A percentile compares a stretch with the other conserved stretches of the same genome.
phyloP scores from a whole-genome alignment of 2,113 vertebrate species.

The Phaethon lepturus region DNA sequence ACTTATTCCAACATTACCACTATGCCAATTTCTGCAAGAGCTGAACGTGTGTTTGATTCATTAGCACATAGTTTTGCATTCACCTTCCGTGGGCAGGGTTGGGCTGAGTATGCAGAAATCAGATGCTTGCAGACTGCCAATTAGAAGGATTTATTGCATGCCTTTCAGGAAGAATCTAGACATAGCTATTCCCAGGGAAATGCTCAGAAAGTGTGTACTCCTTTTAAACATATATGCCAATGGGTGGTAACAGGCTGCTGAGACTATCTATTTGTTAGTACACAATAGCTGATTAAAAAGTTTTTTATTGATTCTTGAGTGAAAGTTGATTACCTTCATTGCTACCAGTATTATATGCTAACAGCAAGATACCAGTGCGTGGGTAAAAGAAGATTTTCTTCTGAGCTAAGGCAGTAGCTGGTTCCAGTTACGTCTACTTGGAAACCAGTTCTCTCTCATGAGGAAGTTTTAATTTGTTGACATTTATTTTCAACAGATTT shows the following conservation, averaged over 20 bases:
- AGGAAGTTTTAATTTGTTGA: neutral
- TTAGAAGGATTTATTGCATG: constrained; percentile 60
- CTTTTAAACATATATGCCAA: neutral
- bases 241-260: neutral
- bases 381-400: neutral
- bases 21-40: constrained; percentile 10
- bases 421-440: neutral
- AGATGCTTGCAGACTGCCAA: constrained; percentile 23
- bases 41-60: neutral
- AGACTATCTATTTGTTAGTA: neutral
- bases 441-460: neutral
- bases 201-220: neutral
- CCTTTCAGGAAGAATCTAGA: neutral
- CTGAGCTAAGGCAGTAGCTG: neutral
- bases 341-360: neutral
- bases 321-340: neutral
- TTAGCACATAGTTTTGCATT: constrained; percentile 19
- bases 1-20: neutral
- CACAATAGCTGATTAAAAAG: neutral
- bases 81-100: neutral
- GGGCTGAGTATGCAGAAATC: constrained; percentile 40
- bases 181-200: neutral
- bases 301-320: neutral
- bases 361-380: neutral
- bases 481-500: neutral